Evolutionary conservation across 2,888 invertebrate species (phyloP), one percentile per base, ranked within the genome.

Genomic region (Plagiodera versicolora): DNA sequence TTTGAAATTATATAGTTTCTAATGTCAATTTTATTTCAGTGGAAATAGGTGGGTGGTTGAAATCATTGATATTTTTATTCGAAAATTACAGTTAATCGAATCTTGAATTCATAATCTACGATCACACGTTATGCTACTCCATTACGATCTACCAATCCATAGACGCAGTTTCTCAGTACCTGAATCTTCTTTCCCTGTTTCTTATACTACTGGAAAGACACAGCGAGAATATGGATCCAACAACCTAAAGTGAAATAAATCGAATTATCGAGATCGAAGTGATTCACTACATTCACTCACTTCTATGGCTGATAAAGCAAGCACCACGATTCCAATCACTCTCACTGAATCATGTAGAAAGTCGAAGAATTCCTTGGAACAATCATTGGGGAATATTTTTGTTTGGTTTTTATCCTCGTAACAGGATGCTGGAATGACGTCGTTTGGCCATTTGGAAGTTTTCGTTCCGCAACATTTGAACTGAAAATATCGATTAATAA

Each of bases 161-260:
- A n/a, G n/a, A n/a, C n/a, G 10, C 8, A 2, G 6, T 46, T 51
- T 17, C 55, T 51, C 48, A 67, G 45, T 68, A 68, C 45, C 67
- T 64, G 45, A 64, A 67, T 58, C 68, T 67, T 59, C 68, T 67
- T 52, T 63, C 59, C 8, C 67, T 67, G 39, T 71, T 71, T 55
- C 65, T 62, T 9, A 69, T 68, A 24, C 66, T 68, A 56, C 68
- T 71, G 8, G 70, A 63, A 30, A 71, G 50, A 47, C 71, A 71
- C 6, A 71, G 48, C 9, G 71, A 68, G 53, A 71, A 65, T 49
- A 67, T 65, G 9, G 67, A 60, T 11, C 67, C 69, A 17, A 71
- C 18, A n/a, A 71, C 62, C 71, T 71, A 52, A 63, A 70, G 69
- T 45, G 48, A 28, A 16, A 35, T 52, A 60, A 16, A 35, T 1